Conservation (phyloP, 2,113 vertebrate genomes). For the Sinocyclocheilus grahami region DNA sequence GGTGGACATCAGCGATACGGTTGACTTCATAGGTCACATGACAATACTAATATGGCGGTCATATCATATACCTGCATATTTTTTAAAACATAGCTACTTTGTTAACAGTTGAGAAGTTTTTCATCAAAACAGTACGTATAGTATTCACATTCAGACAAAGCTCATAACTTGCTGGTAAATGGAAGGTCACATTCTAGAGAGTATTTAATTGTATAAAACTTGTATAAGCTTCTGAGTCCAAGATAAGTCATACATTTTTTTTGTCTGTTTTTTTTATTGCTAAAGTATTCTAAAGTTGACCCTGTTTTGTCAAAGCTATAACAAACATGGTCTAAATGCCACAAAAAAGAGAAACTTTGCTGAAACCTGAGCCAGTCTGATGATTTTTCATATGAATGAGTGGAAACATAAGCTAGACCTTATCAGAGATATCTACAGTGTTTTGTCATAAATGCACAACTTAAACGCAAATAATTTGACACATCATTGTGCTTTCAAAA, state of each 20-base stretch:
- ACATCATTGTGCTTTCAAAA: conserved; percentile 5
- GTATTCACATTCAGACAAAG: neutral
- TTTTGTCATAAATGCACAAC: neutral
- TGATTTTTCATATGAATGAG: neutral
- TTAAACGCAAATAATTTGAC: conserved; percentile 12
- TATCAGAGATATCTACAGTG: conserved; percentile 54
- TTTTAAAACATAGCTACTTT: neutral
- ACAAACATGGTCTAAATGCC: neutral
- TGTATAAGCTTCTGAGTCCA: neutral
- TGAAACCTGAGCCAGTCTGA: neutral
- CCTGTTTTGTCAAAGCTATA: neutral
- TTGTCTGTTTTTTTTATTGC: neutral
- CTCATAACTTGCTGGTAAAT: neutral
- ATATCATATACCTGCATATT: neutral
- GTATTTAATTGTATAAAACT: neutral
- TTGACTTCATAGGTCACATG: neutral
- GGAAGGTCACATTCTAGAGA: neutral
- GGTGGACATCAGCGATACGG: neutral
- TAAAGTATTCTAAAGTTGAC: no score
- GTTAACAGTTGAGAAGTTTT: neutral
- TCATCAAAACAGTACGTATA: neutral
- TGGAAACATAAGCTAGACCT: conserved; percentile 47
- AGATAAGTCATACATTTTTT: neutral
- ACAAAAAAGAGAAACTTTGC: neutral
- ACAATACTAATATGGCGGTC: neutral